Percentiles rank a stretch among this genome's conserved stretches.
Conservation (phyloP, 1,140 invertebrate species). For the Teleogryllus occipitalis region DNA sequence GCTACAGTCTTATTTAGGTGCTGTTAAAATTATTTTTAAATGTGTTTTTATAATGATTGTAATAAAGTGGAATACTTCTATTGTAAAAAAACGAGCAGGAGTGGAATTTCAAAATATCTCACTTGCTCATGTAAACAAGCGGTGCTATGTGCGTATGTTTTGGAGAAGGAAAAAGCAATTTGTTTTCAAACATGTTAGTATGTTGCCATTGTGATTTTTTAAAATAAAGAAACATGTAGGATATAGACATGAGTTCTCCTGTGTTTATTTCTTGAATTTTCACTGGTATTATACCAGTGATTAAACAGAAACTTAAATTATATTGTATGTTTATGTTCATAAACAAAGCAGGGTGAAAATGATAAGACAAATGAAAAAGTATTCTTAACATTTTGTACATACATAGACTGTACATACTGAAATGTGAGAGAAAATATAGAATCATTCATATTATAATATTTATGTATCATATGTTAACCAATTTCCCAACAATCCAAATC, state of each 20-base stretch:
- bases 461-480: too few species aligned
- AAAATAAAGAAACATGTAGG: constrained; percentile 15
- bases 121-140: constrained; percentile 14
- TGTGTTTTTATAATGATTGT: constrained; percentile 20
- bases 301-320: constrained; percentile 11
- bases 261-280: constrained; percentile 8
- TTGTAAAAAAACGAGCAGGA: constrained; percentile 4
- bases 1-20: constrained; percentile 21
- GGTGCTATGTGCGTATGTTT: constrained; percentile 16
- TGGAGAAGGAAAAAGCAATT: constrained; percentile 7
- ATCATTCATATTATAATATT: neutral
- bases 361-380: constrained; percentile 13
- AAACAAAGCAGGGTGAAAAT: constrained; percentile 20
- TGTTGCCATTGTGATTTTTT: constrained; percentile 11
- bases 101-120: constrained; percentile 16
- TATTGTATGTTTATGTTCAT: constrained; percentile 16
- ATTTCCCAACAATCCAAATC: too few species aligned
- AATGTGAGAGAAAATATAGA: constrained; percentile 18
- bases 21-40: constrained; percentile 22
- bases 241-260: constrained; percentile 10
- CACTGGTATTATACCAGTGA: constrained; percentile 2
- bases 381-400: constrained; percentile 22
- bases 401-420: constrained; percentile 19
- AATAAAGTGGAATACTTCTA: constrained; percentile 17
- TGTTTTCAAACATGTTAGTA: constrained; percentile 7